Conservation (phyloP, 2,797 vertebrate genomes). For the Aldrovandia affinis region DNA sequence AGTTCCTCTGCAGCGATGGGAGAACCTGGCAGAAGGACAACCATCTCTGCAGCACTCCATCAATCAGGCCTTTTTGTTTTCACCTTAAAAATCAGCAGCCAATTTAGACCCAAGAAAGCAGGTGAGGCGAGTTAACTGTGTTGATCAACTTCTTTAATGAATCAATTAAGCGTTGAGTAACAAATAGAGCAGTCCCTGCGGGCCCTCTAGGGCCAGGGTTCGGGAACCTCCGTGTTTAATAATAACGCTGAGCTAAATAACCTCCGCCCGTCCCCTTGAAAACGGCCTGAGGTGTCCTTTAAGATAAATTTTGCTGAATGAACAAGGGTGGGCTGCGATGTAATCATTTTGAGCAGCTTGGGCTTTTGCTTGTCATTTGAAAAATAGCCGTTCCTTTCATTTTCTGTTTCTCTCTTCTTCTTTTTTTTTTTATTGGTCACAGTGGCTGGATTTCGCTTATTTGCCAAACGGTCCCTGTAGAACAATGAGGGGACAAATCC, state of each 20-base stretch:
- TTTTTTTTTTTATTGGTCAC: conserved; percentile 21
- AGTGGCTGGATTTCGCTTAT: conserved; percentile 29
- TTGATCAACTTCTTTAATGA: no score
- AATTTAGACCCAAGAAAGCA: no score
- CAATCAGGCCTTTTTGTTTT: no score
- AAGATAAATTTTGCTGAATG: not conserved
- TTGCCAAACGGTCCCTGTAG: conserved; percentile 31
- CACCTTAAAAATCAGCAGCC: no score
- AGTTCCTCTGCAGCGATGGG: no score
- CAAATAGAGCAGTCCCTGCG: no score
- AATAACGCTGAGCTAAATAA: not conserved
- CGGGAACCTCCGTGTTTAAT: not conserved
- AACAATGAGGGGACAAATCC: conserved; percentile 28
- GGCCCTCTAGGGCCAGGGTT: no score
- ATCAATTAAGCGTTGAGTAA: no score
- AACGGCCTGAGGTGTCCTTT: not conserved
- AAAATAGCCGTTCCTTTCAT: conserved; percentile 2
- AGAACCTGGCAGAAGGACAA: no score
- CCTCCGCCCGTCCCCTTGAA: not conserved
- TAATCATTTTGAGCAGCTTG: not conserved
- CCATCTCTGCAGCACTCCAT: no score
- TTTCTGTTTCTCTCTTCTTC: not conserved
- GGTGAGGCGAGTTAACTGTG: no score
- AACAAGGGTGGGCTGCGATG: not conserved
- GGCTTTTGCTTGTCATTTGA: conserved; percentile 35